These are phyloP conservation scores for Drosophila pruinosa DNA, from an alignment of 1,140 invertebrate genomes.

Conservation along the genomic window DNA sequence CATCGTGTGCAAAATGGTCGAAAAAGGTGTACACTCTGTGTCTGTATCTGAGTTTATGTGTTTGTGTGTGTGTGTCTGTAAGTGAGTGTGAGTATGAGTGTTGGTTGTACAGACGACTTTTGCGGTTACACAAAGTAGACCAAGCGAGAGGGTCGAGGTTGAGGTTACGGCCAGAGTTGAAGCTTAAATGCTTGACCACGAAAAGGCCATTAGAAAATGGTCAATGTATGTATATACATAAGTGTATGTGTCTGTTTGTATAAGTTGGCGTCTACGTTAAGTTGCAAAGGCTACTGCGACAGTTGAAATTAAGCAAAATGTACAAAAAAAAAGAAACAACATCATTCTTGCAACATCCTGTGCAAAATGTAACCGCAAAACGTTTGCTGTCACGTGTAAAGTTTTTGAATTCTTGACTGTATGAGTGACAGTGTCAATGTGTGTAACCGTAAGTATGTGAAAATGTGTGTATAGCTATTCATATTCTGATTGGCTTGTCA, in stretches of 20 bases:
- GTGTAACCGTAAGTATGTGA: constrained; percentile 16
- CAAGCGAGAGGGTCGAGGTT: constrained; percentile 51
- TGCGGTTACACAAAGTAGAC: constrained; percentile 74
- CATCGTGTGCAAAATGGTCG: constrained; percentile 79
- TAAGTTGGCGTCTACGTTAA: constrained; percentile 13
- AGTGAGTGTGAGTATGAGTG: constrained; percentile 28
- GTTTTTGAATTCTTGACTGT: constrained; percentile 44
- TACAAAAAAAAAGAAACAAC: constrained; percentile 33
- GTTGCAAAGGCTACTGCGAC: constrained; percentile 54
- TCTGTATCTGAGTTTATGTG: constrained; percentile 6
- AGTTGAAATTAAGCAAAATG: constrained; percentile 69
- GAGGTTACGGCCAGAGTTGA: constrained; percentile 43
- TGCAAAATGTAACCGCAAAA: constrained; percentile 59
- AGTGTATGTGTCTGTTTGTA: constrained; percentile 16
- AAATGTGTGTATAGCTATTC: constrained; percentile 26
- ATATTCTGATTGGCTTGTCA: constrained; percentile 15
- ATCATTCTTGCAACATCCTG: constrained; percentile 30
- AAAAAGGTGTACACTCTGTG: constrained; percentile 59
- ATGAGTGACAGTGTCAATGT: not conserved
- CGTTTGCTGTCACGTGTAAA: constrained; percentile 71
- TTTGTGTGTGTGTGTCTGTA: constrained; percentile 21
- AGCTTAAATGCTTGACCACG: constrained; percentile 80
- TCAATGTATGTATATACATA: constrained; percentile 19
- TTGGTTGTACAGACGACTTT: constrained; percentile 60
- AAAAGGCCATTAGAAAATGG: constrained; percentile 79